Percentiles rank a stretch among this genome's conserved stretches.
These are phyloP conservation scores for Ormyrus rosae DNA, from an alignment of 2,888 invertebrate genomes.

Conservation along the genomic window DNA sequence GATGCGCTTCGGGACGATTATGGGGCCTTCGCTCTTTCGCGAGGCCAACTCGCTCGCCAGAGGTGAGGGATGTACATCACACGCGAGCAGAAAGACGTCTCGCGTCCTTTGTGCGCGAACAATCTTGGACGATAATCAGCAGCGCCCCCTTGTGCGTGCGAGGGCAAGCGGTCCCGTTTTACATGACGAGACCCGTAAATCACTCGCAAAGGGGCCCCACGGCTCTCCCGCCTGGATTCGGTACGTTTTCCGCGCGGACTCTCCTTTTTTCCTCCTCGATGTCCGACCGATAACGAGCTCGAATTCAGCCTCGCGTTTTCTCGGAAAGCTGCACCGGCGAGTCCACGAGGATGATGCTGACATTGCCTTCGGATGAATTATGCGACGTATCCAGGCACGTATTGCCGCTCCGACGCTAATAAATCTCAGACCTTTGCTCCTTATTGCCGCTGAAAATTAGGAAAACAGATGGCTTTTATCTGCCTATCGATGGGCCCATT, in stretches of 20 bases:
- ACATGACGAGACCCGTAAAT: slow-evolving; percentile 72
- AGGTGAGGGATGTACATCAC: slow-evolving; percentile 12
- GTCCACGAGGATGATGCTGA: slow-evolving; percentile 13
- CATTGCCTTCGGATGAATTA: slow-evolving; percentile 28
- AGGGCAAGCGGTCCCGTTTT: slow-evolving; percentile 69
- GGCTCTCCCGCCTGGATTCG: slow-evolving; percentile 65
- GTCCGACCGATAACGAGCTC: slow-evolving; percentile 67
- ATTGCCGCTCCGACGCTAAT: neutral
- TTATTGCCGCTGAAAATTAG: neutral
- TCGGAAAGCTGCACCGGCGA: slow-evolving; percentile 20
- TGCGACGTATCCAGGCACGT: neutral
- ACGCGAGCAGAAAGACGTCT: neutral
- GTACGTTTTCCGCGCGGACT: slow-evolving; percentile 62
- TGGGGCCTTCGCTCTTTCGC: slow-evolving; percentile 46
- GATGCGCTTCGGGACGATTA: slow-evolving; percentile 61
- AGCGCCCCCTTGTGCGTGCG: slow-evolving; percentile 66
- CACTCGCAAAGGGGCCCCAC: slow-evolving; percentile 63
- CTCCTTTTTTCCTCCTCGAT: slow-evolving; percentile 63
- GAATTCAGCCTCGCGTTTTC: slow-evolving; percentile 57
- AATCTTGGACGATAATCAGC: slow-evolving; percentile 74
- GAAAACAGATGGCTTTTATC: neutral
- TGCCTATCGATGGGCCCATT: no score
- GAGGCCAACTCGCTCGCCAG: slow-evolving; percentile 7
- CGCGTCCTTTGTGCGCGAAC: slow-evolving; percentile 67
- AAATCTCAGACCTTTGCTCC: slow-evolving; percentile 12